A percentile compares a stretch with the other conserved stretches of the same genome.
phyloP scores from a whole-genome alignment of 2,113 vertebrate species.

The Psophia crepitans region DNA sequence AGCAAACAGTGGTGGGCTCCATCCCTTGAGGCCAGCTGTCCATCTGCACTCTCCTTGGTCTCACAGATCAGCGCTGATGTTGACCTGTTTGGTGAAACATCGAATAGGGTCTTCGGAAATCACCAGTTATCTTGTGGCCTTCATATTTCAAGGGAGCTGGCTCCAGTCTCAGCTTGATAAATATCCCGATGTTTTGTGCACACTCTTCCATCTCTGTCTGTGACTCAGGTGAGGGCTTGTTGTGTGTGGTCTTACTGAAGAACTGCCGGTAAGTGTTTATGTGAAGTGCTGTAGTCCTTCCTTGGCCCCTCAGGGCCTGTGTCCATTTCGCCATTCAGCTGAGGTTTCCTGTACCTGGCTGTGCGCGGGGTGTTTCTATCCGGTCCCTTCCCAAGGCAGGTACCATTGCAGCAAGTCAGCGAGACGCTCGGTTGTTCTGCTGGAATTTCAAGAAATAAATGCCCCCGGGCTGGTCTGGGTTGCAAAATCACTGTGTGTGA shows the following conservation, averaged over 20 bases:
- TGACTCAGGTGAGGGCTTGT: not conserved
- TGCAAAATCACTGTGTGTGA: not conserved
- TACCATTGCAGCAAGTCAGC: not conserved
- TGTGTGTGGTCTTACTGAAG: not conserved
- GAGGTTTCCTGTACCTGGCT: not conserved
- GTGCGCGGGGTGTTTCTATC: no score
- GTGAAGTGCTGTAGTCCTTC: not conserved
- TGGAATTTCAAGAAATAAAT: slow-evolving; percentile 35
- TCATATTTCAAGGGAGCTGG: not conserved
- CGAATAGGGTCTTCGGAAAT: not conserved
- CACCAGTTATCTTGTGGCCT: not conserved
- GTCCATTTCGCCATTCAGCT: not conserved
- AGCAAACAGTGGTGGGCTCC: not conserved
- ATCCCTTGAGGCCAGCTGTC: not conserved
- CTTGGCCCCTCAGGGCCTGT: not conserved
- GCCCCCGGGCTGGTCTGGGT: not conserved
- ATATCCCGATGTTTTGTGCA: not conserved
- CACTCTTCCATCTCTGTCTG: not conserved
- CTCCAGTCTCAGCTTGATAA: not conserved
- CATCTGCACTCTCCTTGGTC: not conserved
- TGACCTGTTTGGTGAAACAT: not conserved
- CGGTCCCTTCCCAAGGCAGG: not conserved
- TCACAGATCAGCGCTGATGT: not conserved
- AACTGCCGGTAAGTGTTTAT: not conserved
- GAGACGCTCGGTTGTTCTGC: not conserved